Base-by-base conservation (phyloP, 2,797 vertebrate genomes). In the Ctenochaetus hawaiiensis region DNA sequence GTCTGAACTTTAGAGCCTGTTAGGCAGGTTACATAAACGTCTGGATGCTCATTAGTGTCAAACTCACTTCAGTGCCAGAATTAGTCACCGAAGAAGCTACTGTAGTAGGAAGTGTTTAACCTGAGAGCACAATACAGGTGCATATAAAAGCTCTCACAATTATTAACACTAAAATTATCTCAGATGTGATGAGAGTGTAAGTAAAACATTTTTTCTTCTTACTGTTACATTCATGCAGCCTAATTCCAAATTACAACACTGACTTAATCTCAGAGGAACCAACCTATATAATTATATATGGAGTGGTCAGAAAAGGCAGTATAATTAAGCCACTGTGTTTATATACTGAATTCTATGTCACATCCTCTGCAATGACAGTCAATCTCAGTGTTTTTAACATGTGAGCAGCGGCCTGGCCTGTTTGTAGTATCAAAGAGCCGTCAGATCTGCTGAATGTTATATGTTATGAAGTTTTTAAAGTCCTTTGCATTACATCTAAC, bases 21-120 rank as follows among this genome's bases (percentile, higher is more conserved):
- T 85, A 75, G 88, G 91, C 78, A 43, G 75, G 90, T 93, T 89
- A 78, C 81, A 52, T 92, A 89, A 90, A 88, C 14, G 86, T 91
- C 87, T 91, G 51, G 58, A 80, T 65, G 75, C 59, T 56, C 5
- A 54, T 67, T 69, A 45, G 62, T 48, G 13, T 43, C 65, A 75
- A 73, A 68, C 20, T 9, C 7, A 67, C 67, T 75, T 0, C 0
- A 22, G 8, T 20, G 62, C 22, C 68, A 75, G 48, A 65, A 47
- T 23, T 12, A 64, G 63, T 52, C 51, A 14, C 37, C 70, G 72
- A 39, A 41, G 20, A 60, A 66, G 73, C 63, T 30, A 9, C 63
- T n/a, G 45, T 9, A 20, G 63, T 1, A 66, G 43, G 22, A 8
- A 0, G 6, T 34, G 14, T 57, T 75, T 17, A 67, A 67, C 23